These are phyloP conservation scores for Heliconius cydno DNA, from an alignment of 2,888 invertebrate species.

Conservation along the genomic window DNA sequence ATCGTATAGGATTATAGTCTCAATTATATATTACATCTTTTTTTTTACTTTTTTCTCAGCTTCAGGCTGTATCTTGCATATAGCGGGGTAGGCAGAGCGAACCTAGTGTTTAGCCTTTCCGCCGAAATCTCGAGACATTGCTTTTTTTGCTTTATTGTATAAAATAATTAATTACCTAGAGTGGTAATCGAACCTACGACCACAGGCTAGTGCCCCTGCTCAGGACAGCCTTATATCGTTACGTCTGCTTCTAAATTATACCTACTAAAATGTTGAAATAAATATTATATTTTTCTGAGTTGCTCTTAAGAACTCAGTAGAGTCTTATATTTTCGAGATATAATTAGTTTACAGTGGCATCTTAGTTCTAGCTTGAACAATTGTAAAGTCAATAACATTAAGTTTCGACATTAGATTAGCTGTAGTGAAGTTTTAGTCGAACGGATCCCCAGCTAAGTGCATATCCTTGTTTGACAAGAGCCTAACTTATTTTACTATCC, in stretches of 20 bases:
- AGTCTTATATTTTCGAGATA: neutral
- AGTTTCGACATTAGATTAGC: constrained; percentile 74
- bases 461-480: constrained; percentile 79
- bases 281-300: neutral
- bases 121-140: too few relatives aligned
- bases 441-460: constrained; percentile 64
- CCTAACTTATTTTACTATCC: constrained; percentile 68
- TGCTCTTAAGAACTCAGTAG: neutral
- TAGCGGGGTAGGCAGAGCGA: too few relatives aligned
- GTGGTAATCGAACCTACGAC: too few relatives aligned
- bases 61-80: too few relatives aligned
- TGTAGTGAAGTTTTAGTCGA: constrained; percentile 61
- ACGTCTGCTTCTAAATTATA: neutral
- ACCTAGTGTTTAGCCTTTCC: too few relatives aligned
- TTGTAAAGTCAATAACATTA: constrained; percentile 48
- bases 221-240: too few relatives aligned
- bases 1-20: too few relatives aligned
- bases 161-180: too few relatives aligned
- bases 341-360: neutral
- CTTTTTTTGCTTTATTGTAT: too few relatives aligned
- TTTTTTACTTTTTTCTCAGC: too few relatives aligned
- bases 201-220: too few relatives aligned
- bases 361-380: constrained; percentile 22
- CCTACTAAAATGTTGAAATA: neutral
- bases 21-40: too few relatives aligned